phyloP scores from a whole-genome alignment of 2,797 vertebrate genomes.

The Chlorospingus semifuscus region DNA sequence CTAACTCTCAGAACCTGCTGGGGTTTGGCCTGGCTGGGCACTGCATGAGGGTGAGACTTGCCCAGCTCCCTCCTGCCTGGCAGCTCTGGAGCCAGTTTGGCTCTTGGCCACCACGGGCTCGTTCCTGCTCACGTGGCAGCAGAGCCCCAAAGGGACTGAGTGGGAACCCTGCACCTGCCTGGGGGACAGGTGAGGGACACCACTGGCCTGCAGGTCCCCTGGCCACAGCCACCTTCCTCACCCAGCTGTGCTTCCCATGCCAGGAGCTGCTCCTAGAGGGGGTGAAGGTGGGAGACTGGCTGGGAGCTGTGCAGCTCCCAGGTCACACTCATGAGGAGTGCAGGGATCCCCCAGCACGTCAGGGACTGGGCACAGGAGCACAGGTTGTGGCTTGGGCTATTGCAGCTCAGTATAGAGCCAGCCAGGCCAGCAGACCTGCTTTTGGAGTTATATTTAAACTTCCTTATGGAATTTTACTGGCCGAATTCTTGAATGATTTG shows the following conservation, averaged over 20 bases:
- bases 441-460: background rate
- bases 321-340: fast-evolving
- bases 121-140: background rate
- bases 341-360: fast-evolving
- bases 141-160: fast-evolving
- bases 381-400: background rate
- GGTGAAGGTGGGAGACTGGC: background rate
- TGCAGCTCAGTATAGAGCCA: background rate
- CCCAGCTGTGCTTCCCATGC: background rate
- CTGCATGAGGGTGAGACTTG: fast-evolving
- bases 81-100: background rate
- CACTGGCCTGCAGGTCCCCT: background rate
- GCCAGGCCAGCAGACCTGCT: background rate
- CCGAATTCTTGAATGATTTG: background rate
- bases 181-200: background rate
- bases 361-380: background rate
- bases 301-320: background rate
- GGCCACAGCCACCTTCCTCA: background rate
- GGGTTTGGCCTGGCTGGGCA: background rate
- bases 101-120: fast-evolving
- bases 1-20: background rate
- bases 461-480: background rate
- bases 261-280: fast-evolving
- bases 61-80: background rate
- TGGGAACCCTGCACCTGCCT: fast-evolving